Conservation (phyloP, 2,113 vertebrate species). For the Pangasianodon gigas region DNA sequence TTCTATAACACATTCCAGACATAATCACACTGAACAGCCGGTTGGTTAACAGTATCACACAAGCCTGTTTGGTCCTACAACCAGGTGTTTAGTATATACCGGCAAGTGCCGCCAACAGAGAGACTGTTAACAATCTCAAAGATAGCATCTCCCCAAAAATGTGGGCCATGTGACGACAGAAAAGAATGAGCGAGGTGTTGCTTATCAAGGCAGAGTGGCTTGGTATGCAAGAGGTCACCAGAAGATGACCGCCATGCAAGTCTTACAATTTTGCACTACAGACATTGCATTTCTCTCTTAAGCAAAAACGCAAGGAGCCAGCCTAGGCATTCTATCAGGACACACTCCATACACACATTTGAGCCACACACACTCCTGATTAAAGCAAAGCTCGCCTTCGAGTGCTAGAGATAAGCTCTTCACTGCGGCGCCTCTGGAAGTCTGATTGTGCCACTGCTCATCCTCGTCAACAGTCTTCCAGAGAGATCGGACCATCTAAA, state of each 20-base stretch:
- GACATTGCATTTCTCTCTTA: conserved; percentile 61
- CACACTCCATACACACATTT: not conserved
- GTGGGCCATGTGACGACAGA: conserved; percentile 61
- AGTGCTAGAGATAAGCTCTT: conserved; percentile 37
- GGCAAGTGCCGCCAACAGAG: conserved; percentile 1
- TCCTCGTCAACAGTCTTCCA: not conserved
- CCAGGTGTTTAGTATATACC: conserved; percentile 12
- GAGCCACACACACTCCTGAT: conserved; percentile 42
- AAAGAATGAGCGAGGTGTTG: conserved; percentile 60
- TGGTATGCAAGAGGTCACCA: conserved; percentile 58
- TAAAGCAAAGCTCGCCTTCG: conserved; percentile 23
- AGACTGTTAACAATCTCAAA: conserved; percentile 30
- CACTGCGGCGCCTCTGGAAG: conserved; percentile 25
- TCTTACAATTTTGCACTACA: conserved; percentile 16
- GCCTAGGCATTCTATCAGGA: conserved; percentile 64
- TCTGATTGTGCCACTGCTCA: conserved; percentile 3
- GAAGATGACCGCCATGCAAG: conserved; percentile 24
- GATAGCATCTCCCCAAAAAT: conserved; percentile 70
- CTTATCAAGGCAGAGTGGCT: conserved; percentile 65
- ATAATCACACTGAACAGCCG: not conserved
- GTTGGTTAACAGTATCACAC: not conserved
- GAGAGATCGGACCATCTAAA: not conserved
- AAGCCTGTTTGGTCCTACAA: not conserved
- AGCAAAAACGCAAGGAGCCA: conserved; percentile 59
- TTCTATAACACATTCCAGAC: not conserved